phyloP scores from a whole-genome alignment of 2,797 vertebrate species.

The Pangasius sanitwongsei region DNA sequence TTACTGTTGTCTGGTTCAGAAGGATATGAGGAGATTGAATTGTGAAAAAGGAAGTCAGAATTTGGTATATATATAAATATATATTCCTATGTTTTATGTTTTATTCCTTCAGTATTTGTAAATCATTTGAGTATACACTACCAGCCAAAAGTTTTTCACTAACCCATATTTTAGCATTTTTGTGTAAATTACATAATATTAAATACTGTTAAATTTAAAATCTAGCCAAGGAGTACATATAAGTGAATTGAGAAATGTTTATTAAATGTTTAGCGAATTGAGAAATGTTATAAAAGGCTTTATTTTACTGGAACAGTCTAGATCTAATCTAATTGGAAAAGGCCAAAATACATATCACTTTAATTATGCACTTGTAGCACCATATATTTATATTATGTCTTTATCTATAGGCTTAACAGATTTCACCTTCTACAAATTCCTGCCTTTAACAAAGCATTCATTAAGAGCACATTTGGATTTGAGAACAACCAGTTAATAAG shows the following conservation, averaged over 20 bases:
- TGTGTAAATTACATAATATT: background rate
- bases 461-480: background rate
- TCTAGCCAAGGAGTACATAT: background rate
- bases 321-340: background rate
- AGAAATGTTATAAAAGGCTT: background rate
- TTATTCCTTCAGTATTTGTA: background rate
- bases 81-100: background rate
- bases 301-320: background rate
- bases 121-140: background rate
- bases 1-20: background rate
- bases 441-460: background rate
- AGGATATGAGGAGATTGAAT: background rate
- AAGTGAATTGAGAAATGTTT: background rate
- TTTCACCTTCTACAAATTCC: background rate
- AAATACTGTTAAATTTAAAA: background rate
- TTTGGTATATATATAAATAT: background rate
- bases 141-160: background rate
- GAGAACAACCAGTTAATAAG: background rate
- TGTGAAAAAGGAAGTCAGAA: background rate
- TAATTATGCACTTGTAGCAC: background rate
- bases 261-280: background rate
- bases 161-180: background rate
- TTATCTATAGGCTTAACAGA: background rate
- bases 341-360: background rate
- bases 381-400: background rate